A percentile compares a stretch with the other conserved stretches of the same genome.
Evolutionary conservation across 1,140 invertebrate species (phyloP).

Genomic region (Papilio polyxenes): DNA sequence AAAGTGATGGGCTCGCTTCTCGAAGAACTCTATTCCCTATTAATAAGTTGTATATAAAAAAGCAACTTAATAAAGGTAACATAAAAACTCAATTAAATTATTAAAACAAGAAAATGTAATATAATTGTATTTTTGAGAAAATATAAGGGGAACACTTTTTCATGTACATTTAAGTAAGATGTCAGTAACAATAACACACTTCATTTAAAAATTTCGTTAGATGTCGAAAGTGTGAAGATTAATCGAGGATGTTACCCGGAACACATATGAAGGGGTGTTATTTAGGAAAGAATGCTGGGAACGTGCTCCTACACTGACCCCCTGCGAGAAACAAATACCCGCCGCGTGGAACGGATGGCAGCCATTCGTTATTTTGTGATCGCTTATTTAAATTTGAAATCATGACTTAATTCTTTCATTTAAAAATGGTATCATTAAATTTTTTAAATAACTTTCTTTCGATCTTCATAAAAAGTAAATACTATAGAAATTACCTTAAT

Average conservation of each 20-base stretch:
- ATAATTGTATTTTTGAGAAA: not conserved
- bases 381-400: slow-evolving; percentile 68
- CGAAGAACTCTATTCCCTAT: too few relatives aligned
- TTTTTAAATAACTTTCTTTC: too few relatives aligned
- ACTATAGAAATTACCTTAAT: too few relatives aligned
- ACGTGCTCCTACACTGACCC: slow-evolving; percentile 73
- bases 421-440: not conserved
- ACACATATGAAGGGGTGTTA: slow-evolving; percentile 69
- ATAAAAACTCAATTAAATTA: too few relatives aligned
- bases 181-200: slow-evolving; percentile 46
- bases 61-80: too few relatives aligned
- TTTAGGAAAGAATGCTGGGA: slow-evolving; percentile 74
- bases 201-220: slow-evolving; percentile 53
- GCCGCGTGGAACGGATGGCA: slow-evolving; percentile 61
- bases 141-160: not conserved
- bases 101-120: too few relatives aligned
- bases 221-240: slow-evolving; percentile 72
- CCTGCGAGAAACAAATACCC: slow-evolving; percentile 68
- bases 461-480: too few relatives aligned
- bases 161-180: not conserved
- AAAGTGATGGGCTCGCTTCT: too few relatives aligned
- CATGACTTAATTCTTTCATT: slow-evolving; percentile 58
- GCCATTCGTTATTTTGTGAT: slow-evolving; percentile 62
- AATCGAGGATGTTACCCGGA: slow-evolving; percentile 62
- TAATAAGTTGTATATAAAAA: too few relatives aligned